Evolutionary conservation across 1,140 invertebrate species (phyloP), one percentile per base, ranked within the genome.

Genomic region (Rhizoglyphus robini): DNA sequence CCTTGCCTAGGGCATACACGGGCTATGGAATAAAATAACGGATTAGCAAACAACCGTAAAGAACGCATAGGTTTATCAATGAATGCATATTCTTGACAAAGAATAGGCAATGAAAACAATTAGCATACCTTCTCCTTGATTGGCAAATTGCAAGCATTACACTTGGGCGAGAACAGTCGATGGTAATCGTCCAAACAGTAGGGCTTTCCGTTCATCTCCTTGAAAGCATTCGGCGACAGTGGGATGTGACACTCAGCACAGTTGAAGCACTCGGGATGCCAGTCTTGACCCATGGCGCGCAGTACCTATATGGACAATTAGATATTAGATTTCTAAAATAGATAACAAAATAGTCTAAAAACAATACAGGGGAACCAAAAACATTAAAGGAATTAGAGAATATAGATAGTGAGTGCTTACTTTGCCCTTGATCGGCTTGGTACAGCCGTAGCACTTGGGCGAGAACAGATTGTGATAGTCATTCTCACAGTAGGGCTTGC

Each of bases 381-480:
- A 13, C 11, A 57, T n/a, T n/a, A n/a, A n/a, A 30, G 11, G 11
- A 23, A 57, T 57, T 23, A 23, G 13, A 57, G 23, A 11, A 57
- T 11, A 13, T 11, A 30, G 11, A n/a, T n/a, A n/a, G n/a, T n/a
- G n/a, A n/a, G n/a, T n/a, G n/a, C n/a, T n/a, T 63, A 64, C 63
- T 8, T 30, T 29, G n/a, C 41, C 63, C 11, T 23, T 57, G 32
- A 64, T 64, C 20, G 63, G 63, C n/a, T 64, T 30, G 8, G 23
- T 18, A 30, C 63, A 64, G 18, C 47, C 63, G 31, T 73, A 90
- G 79, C 96, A 99, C 72, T 91, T 82, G 1, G 96, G 96, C 64
- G 92, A 95, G 79, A 99, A 99, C 49, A 99, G 81, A 72, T 95
- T 92, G 76, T 99, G 94, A 75, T 99, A 99, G 76, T 99, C 95